Conservation (phyloP, 2,797 vertebrate species). For the Enteromius argenteus region DNA sequence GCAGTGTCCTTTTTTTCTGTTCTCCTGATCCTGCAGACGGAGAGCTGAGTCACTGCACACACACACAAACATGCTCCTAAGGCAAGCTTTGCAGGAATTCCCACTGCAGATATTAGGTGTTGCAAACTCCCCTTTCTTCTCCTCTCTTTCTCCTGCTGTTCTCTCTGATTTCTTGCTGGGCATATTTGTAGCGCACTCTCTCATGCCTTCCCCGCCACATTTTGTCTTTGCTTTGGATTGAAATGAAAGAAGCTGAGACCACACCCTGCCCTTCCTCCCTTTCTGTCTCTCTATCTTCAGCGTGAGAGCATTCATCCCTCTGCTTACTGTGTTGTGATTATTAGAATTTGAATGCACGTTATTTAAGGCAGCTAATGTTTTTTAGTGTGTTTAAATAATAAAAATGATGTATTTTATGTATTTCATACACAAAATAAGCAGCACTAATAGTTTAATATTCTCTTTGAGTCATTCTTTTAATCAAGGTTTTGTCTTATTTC, state of each 20-base stretch:
- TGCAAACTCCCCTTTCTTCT: background rate
- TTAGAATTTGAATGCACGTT: background rate
- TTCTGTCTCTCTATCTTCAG: slow-evolving; percentile 3
- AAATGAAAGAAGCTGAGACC: slow-evolving; percentile 14
- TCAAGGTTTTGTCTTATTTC: background rate
- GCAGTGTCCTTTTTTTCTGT: slow-evolving; percentile 14
- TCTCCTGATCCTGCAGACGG: slow-evolving; percentile 18
- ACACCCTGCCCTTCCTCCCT: slow-evolving; percentile 14
- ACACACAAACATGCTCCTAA: background rate
- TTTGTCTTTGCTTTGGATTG: slow-evolving; percentile 29
- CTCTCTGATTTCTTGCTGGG: background rate
- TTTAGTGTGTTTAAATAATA: background rate
- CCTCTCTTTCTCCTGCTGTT: slow-evolving; percentile 16
- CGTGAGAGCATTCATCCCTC: background rate
- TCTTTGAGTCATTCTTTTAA: background rate
- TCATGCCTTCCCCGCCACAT: background rate
- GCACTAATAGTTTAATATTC: background rate
- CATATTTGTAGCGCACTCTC: background rate
- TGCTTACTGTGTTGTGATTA: slow-evolving; percentile 7
- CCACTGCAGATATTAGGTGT: slow-evolving; percentile 41
- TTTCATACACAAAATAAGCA: background rate
- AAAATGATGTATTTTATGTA: background rate
- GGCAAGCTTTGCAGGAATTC: slow-evolving; percentile 45
- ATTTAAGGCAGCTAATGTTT: background rate
- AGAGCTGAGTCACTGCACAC: slow-evolving; percentile 44